Conservation (phyloP, 2,113 vertebrate species). For the Herpetotheres cachinnans region DNA sequence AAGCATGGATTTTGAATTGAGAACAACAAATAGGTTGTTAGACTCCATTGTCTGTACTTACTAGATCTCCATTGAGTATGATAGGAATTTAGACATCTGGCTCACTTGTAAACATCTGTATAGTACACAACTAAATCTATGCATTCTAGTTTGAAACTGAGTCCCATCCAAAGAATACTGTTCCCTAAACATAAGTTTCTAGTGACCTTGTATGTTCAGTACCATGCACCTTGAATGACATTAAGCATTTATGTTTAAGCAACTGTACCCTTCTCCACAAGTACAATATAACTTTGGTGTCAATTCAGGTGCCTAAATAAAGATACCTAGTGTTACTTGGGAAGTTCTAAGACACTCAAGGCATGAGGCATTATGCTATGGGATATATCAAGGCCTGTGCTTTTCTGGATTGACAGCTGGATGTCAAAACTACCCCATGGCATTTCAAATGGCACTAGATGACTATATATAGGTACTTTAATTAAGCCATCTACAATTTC, state of each 20-base stretch:
- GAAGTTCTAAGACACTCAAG: not conserved
- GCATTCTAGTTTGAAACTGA: not conserved
- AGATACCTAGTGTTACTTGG: not conserved
- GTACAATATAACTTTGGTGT: not conserved
- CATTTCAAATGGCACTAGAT: not conserved
- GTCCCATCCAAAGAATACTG: not conserved
- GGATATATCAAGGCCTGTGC: not conserved
- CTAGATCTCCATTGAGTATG: not conserved
- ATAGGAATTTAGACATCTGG: not conserved
- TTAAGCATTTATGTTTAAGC: not conserved
- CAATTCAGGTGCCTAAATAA: not conserved
- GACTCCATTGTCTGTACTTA: not conserved
- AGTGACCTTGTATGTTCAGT: not conserved
- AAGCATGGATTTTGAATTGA: not conserved
- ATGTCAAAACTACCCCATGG: not conserved
- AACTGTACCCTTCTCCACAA: not conserved
- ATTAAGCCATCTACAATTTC: not conserved
- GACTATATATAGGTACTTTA: not conserved
- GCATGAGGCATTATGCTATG: not conserved
- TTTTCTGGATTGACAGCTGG: not conserved
- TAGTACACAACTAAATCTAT: not conserved
- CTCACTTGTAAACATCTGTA: not conserved
- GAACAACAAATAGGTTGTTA: not conserved
- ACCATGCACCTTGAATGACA: not conserved
- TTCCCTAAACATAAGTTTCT: not conserved